Conservation (phyloP, 2,113 vertebrate species). For the Heterotilapia buettikoferi region DNA sequence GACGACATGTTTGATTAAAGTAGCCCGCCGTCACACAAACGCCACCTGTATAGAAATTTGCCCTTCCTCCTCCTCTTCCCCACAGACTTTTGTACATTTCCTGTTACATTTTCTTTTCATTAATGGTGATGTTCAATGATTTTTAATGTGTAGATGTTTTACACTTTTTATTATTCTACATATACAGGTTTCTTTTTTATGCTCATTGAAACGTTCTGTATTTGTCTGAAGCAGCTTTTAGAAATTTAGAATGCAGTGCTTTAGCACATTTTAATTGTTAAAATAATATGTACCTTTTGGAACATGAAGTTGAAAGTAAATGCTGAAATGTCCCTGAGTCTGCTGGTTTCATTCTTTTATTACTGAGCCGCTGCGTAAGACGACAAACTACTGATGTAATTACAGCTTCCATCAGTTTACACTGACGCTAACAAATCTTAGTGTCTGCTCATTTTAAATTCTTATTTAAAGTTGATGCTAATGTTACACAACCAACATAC, state of each 20-base stretch:
- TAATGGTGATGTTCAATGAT: conserved; percentile 93
- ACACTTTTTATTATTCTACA: conserved; percentile 97
- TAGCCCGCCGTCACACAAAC: conserved; percentile 46
- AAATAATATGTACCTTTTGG: conserved; percentile 89
- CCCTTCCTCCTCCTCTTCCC: conserved; percentile 68
- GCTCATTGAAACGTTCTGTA: conserved; percentile 93
- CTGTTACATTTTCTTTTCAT: conserved; percentile 85
- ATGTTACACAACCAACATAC: too few species aligned
- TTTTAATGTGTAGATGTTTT: conserved; percentile 99
- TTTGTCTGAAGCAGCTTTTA: conserved; percentile 93
- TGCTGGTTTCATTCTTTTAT: not conserved
- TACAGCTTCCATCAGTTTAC: not conserved
- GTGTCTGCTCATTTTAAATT: not conserved
- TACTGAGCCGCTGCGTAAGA: not conserved
- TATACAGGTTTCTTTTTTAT: conserved; percentile 90
- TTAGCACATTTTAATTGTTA: conserved; percentile 95
- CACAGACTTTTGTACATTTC: conserved; percentile 98
- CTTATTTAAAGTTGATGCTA: too few species aligned
- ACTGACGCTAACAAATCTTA: not conserved
- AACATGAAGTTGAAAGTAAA: conserved; percentile 96
- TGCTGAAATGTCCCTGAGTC: conserved; percentile 76
- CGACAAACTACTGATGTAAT: not conserved
- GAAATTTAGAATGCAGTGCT: conserved; percentile 88
- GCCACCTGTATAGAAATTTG: conserved; percentile 74
- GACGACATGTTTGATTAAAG: conserved; percentile 92